phyloP scores from a whole-genome alignment of 2,113 vertebrate genomes.

The Peromyscus polionotus region DNA sequence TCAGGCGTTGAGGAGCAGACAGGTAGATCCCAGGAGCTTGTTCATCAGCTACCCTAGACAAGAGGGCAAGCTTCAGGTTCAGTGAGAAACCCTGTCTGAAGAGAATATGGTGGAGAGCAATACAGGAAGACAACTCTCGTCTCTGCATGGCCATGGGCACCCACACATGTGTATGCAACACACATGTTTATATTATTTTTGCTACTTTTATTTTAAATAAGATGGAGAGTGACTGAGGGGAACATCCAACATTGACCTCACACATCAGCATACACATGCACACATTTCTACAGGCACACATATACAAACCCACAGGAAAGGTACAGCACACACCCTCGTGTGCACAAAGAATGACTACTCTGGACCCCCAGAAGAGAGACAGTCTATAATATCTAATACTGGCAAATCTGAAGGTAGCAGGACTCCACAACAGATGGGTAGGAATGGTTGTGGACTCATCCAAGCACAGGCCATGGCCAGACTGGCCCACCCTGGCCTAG shows the following conservation, averaged over 20 bases:
- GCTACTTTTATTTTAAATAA: not conserved
- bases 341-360: not conserved
- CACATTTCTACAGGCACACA: not conserved
- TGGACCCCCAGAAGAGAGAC: not conserved
- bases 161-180: not conserved
- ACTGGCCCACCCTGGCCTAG: not conserved
- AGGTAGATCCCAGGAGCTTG: too few species aligned
- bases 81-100: not conserved
- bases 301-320: not conserved
- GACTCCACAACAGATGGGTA: rapidly evolving
- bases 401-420: not conserved
- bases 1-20: not conserved
- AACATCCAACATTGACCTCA: not conserved
- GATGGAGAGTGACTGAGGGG: not conserved
- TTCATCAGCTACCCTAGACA: not conserved
- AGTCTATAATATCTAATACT: not conserved
- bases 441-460: not conserved
- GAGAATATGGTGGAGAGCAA: not conserved
- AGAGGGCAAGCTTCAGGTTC: not conserved
- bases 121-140: not conserved
- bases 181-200: not conserved
- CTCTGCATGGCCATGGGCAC: not conserved
- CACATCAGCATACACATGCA: not conserved
- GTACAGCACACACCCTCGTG: not conserved
- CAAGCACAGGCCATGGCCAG: not conserved